A percentile compares a stretch with the other conserved stretches of the same genome.
Conservation (phyloP, 2,888 invertebrate species). For the Adela reaumurella region DNA sequence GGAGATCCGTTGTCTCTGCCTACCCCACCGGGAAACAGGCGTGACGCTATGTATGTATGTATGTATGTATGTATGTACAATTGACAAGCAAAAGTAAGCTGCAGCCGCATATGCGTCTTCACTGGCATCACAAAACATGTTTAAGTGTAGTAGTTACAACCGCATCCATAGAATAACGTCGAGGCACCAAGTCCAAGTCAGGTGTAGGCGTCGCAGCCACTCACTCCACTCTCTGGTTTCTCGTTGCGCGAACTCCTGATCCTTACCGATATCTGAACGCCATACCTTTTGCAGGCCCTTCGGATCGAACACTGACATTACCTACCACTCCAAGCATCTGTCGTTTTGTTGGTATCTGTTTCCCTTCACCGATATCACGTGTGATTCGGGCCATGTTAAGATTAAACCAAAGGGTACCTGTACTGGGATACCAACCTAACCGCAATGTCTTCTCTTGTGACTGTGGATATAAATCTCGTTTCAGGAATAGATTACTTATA, state of each 20-base stretch:
- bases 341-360: neutral
- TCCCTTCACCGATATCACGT: neutral
- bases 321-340: neutral
- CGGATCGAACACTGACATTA: neutral
- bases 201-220: neutral
- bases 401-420: neutral
- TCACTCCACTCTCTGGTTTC: neutral
- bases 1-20: too few species aligned
- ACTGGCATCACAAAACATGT: constrained; percentile 8
- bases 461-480: too few species aligned
- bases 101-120: neutral
- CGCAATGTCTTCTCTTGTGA: neutral
- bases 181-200: neutral
- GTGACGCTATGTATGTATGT: too few species aligned
- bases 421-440: neutral
- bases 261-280: neutral
- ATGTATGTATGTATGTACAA: too few species aligned
- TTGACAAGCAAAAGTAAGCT: neutral
- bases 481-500: too few species aligned
- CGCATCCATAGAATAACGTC: neutral
- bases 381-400: neutral
- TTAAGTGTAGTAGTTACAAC: neutral
- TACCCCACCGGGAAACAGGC: too few species aligned
- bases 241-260: neutral
- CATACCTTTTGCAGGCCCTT: neutral